Evolutionary conservation across 1,140 invertebrate genomes (phyloP), one percentile per base, ranked within the genome.

Genomic region (Apis dorsata): DNA sequence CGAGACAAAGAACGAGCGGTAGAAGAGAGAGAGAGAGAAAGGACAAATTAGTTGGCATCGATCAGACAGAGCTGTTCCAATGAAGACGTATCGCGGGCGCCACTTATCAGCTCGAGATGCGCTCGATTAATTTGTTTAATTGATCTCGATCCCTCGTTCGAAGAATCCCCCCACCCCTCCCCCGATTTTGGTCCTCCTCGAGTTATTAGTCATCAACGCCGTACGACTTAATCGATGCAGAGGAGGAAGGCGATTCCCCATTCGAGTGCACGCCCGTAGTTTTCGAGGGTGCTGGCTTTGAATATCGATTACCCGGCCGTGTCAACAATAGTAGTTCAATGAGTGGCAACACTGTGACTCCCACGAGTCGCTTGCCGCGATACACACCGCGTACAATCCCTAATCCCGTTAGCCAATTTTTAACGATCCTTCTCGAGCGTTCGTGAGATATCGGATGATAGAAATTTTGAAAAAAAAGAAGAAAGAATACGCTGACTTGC

Each of bases 31-130:
- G 11, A 53, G n/a, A 73, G 80, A 82, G 86, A 86, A 79, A 86
- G 78, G 78, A 71, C 81, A 88, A 89, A 89, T 88, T 89, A 89
- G 81, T 86, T 88, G 75, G 70, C 84, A 89, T 89, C 87, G 84
- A 89, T 79, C 86, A 88, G 84, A 63, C 80, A 5, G 63, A 49
- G 63, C 55, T 63, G 84, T 80, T 74, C 76, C 63, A 62, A 69
- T 72, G 79, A 84, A 83, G 78, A 88, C 81, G 86, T 75, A 88
- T 86, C 85, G 86, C 79, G 66, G 76, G 55, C 75, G 86, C 79
- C 79, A 82, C 77, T 85, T 72, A 83, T 82, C 79, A 75, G 74
- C 75, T 78, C 65, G 53, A 73, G 82, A 81, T 73, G 51, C 66
- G 63, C 78, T 77, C 84, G 60, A 83, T 88, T 88, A 79, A 87